These are phyloP conservation scores for Syrrhaptes paradoxus DNA, from an alignment of 2,113 vertebrate genomes.

Conservation along the genomic window DNA sequence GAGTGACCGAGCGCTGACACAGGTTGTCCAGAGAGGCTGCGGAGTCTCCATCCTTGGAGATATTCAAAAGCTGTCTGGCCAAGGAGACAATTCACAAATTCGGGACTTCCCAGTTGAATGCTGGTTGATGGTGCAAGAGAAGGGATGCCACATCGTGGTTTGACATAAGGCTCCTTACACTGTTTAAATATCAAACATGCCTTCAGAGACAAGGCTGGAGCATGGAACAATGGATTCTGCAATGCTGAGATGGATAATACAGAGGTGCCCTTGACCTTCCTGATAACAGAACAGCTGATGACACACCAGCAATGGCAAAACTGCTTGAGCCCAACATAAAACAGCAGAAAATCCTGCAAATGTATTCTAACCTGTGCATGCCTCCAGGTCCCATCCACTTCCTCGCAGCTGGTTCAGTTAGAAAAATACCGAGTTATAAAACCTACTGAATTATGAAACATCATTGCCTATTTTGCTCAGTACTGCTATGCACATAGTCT, in stretches of 20 bases:
- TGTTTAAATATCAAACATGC: not conserved
- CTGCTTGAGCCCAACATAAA: not conserved
- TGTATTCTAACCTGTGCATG: not conserved
- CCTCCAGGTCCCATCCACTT: not conserved
- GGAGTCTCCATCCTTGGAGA: not conserved
- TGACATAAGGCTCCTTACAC: not conserved
- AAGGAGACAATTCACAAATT: not conserved
- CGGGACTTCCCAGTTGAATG: not conserved
- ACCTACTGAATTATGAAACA: not conserved
- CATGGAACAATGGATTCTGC: not conserved
- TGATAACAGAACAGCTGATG: not conserved
- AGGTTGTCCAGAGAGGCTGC: not conserved
- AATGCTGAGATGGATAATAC: not conserved
- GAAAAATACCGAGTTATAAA: slow-evolving; percentile 10
- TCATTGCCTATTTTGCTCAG: not conserved
- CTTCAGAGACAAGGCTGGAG: not conserved
- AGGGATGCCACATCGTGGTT: not conserved
- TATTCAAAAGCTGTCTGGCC: not conserved
- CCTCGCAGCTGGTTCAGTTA: not conserved
- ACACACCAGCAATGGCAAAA: not conserved
- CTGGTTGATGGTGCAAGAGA: not conserved
- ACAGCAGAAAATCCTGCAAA: slow-evolving; percentile 19
- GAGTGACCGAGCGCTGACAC: not conserved
- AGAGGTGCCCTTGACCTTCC: slow-evolving; percentile 1
- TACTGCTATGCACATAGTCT: not conserved